Conservation (phyloP, 2,888 invertebrate genomes). For the Patella depressa region DNA sequence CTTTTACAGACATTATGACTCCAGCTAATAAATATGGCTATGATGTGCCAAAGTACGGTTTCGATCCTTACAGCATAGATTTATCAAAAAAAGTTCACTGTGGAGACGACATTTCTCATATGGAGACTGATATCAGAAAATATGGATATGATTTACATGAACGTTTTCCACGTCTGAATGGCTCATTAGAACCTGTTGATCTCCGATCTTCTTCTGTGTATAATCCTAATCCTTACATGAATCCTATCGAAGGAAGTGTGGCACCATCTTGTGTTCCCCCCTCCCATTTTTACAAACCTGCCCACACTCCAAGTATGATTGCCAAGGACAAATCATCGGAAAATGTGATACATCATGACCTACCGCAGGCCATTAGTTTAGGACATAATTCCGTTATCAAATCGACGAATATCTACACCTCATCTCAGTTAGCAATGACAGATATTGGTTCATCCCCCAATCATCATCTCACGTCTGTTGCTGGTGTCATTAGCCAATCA, state of each 20-base stretch:
- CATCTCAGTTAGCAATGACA: neutral
- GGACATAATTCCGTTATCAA: constrained; percentile 58
- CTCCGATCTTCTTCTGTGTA: constrained; percentile 56
- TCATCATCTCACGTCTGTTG: constrained; percentile 1
- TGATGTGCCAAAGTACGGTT: constrained; percentile 62
- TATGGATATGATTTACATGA: constrained; percentile 57
- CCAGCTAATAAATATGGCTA: constrained; percentile 64
- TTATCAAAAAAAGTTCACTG: constrained; percentile 65
- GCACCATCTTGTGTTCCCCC: constrained; percentile 48
- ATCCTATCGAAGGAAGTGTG: constrained; percentile 48
- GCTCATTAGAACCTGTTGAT: constrained; percentile 59
- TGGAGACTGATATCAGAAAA: constrained; percentile 59
- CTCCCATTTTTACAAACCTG: constrained; percentile 48
- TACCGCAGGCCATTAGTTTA: constrained; percentile 31
- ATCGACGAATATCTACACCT: constrained; percentile 20
- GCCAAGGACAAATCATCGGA: constrained; percentile 15
- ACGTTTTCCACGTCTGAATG: constrained; percentile 57
- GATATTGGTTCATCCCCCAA: constrained; percentile 6
- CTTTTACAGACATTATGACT: constrained; percentile 65
- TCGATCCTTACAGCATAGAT: constrained; percentile 66
- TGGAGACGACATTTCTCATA: constrained; percentile 56
- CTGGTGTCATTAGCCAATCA: neutral
- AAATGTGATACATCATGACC: neutral
- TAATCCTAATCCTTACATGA: constrained; percentile 46
- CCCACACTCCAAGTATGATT: constrained; percentile 31